phyloP scores from a whole-genome alignment of 2,888 invertebrate species.

The Macrophya alboannulata region DNA sequence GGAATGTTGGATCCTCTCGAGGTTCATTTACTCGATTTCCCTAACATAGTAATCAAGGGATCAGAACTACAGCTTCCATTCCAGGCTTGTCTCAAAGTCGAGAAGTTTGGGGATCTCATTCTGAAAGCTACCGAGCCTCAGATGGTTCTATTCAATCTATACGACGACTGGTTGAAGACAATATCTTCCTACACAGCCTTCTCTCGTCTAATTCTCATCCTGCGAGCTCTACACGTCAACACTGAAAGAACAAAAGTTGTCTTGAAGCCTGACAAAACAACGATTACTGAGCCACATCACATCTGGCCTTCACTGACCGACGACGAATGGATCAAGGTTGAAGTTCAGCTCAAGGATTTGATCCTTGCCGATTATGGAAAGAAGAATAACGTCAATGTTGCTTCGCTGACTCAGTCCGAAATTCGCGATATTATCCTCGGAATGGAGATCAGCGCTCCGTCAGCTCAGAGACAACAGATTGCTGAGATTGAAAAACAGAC shows the following conservation, averaged over 20 bases:
- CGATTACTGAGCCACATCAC: constrained; percentile 99
- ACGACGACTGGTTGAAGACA: constrained; percentile 99
- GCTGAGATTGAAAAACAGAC: constrained; percentile 99
- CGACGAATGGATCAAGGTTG: constrained; percentile 99
- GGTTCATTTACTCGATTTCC: constrained; percentile 99
- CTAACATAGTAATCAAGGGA: constrained; percentile 99
- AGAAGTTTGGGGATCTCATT: constrained; percentile 99
- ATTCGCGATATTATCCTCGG: constrained; percentile 99
- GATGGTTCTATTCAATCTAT: constrained; percentile 99
- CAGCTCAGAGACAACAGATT: constrained; percentile 99
- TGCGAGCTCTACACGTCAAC: constrained; percentile 98
- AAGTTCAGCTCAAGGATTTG: constrained; percentile 98
- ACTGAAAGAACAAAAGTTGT: constrained; percentile 99
- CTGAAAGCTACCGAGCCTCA: constrained; percentile 99
- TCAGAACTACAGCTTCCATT: constrained; percentile 99
- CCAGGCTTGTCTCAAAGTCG: constrained; percentile 99
- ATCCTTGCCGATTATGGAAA: constrained; percentile 99
- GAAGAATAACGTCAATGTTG: constrained; percentile 99
- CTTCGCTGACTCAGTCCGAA: constrained; percentile 99
- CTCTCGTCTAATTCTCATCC: constrained; percentile 97
- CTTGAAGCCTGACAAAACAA: constrained; percentile 99
- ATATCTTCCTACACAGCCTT: constrained; percentile 99
- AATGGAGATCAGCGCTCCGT: constrained; percentile 99
- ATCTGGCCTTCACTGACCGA: constrained; percentile 99
- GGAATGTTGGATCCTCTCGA: constrained; percentile 99